A percentile compares a stretch with the other conserved stretches of the same genome.
phyloP scores from a whole-genome alignment of 2,888 invertebrate species.

The Capitulum mitella region DNA sequence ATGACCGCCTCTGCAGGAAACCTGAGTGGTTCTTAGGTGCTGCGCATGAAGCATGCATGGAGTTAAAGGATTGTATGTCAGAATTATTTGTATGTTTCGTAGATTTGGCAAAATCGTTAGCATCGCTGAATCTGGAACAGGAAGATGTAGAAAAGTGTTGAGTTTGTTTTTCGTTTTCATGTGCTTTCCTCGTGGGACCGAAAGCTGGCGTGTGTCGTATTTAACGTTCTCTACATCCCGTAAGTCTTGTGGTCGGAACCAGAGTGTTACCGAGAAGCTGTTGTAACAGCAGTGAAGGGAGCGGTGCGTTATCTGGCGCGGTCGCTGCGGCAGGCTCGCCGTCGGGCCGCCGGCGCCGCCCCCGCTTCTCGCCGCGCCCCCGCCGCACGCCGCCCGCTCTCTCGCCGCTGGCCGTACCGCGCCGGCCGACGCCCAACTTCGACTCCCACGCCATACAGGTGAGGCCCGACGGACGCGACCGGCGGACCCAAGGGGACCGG shows the following conservation, averaged over 20 bases:
- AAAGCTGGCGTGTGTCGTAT: not conserved
- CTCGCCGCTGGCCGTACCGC: not conserved
- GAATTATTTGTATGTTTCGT: not conserved
- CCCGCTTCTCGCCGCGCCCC: not conserved
- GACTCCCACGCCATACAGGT: not conserved
- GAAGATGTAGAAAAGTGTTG: not conserved
- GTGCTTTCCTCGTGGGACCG: not conserved
- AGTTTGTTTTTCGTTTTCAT: not conserved
- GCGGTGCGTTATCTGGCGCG: too few relatives aligned
- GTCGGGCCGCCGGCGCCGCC: too few relatives aligned
- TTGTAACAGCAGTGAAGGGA: too few relatives aligned
- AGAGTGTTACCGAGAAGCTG: too few relatives aligned
- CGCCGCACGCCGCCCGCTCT: not conserved
- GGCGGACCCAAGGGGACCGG: not conserved
- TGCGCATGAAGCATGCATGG: too few relatives aligned
- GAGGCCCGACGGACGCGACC: not conserved
- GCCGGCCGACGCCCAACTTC: slow-evolving; percentile 6
- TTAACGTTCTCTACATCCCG: not conserved
- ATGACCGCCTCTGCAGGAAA: too few relatives aligned
- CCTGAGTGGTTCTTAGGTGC: too few relatives aligned
- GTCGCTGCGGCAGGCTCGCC: not conserved
- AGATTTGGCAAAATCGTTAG: too few relatives aligned
- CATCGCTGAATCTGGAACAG: not conserved
- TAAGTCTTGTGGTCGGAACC: not conserved
- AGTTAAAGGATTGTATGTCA: too few relatives aligned